These are phyloP conservation scores for Glaucomys volans DNA, from an alignment of 2,113 vertebrate species.

Conservation along the genomic window DNA sequence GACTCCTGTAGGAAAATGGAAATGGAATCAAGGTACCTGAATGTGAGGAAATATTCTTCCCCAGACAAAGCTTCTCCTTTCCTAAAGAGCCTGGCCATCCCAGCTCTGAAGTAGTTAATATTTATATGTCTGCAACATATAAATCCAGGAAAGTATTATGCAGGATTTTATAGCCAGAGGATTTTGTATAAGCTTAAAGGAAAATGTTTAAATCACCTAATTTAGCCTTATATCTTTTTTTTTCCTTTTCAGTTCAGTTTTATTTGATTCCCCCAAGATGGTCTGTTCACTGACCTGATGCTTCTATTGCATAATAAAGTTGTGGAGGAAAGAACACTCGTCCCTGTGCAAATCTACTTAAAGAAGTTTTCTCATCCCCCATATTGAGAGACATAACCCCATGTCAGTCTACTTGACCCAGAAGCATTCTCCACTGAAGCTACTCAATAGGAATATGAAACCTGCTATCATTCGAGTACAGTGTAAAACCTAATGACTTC, in stretches of 20 bases:
- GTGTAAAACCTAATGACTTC: slow-evolving; percentile 91
- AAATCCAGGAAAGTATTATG: slow-evolving; percentile 91
- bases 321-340: slow-evolving; percentile 86
- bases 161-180: slow-evolving; percentile 91
- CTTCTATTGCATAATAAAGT: slow-evolving; percentile 90
- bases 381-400: slow-evolving; percentile 89
- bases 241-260: slow-evolving; percentile 81
- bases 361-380: slow-evolving; percentile 88
- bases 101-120: slow-evolving; percentile 88
- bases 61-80: neutral
- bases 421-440: slow-evolving; percentile 88
- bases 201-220: slow-evolving; percentile 93
- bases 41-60: neutral
- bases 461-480: slow-evolving; percentile 87
- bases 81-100: slow-evolving; percentile 70
- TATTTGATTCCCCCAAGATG: slow-evolving; percentile 87
- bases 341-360: slow-evolving; percentile 90
- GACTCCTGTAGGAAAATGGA: slow-evolving; percentile 78
- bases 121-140: slow-evolving; percentile 90
- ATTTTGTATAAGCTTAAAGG: slow-evolving; percentile 93
- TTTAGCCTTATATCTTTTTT: slow-evolving; percentile 90
- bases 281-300: slow-evolving; percentile 89
- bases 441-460: slow-evolving; percentile 88
- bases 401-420: slow-evolving; percentile 90
- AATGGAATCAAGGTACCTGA: slow-evolving; percentile 85